These are phyloP conservation scores for Nymphalis polychloros DNA, from an alignment of 2,888 invertebrate genomes.

Conservation along the genomic window DNA sequence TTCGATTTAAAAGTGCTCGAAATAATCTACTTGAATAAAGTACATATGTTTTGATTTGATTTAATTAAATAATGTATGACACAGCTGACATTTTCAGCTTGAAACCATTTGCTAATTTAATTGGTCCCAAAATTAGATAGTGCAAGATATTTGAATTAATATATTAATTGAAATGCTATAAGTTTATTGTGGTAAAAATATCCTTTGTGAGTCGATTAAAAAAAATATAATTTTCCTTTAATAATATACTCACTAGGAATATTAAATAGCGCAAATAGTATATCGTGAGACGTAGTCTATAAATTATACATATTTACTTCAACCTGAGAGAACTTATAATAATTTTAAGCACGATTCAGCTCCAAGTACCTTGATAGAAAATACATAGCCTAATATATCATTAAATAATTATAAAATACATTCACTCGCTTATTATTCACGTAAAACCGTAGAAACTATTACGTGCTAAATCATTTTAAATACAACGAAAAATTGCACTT, in stretches of 20 bases:
- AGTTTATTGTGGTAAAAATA: too few relatives aligned
- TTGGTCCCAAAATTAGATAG: too few relatives aligned
- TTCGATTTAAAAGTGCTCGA: too few relatives aligned
- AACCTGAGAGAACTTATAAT: slow-evolving; percentile 1
- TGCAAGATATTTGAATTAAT: too few relatives aligned
- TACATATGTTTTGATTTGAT: too few relatives aligned
- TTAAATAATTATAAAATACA: slow-evolving; percentile 20
- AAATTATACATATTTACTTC: slow-evolving; percentile 2
- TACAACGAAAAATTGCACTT: not conserved
- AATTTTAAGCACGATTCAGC: slow-evolving; percentile 2
- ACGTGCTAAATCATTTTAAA: slow-evolving; percentile 3
- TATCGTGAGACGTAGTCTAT: not conserved
- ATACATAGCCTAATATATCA: slow-evolving; percentile 11
- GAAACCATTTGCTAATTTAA: too few relatives aligned
- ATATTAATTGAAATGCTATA: too few relatives aligned
- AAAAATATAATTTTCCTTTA: not conserved
- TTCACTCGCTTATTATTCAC: slow-evolving; percentile 23
- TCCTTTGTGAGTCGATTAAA: too few relatives aligned
- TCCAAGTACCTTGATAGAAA: slow-evolving; percentile 16
- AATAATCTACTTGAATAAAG: too few relatives aligned
- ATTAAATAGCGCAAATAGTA: not conserved
- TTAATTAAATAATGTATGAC: too few relatives aligned
- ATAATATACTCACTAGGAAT: not conserved
- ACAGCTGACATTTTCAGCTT: too few relatives aligned
- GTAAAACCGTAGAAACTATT: slow-evolving; percentile 24